phyloP scores from a whole-genome alignment of 2,113 vertebrate genomes.

The Oriolus oriolus region DNA sequence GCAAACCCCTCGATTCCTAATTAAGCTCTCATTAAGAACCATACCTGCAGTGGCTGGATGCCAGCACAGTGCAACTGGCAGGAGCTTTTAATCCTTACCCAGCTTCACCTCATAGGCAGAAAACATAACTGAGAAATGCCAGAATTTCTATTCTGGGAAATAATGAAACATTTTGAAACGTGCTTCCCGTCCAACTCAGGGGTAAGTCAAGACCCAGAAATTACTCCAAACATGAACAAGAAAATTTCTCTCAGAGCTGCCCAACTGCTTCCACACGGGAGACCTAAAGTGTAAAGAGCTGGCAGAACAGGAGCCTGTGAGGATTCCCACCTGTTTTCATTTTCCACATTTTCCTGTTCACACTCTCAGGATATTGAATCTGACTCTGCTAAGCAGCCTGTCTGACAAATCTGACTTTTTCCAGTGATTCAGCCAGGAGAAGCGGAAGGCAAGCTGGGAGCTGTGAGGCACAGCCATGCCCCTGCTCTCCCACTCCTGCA shows the following conservation, averaged over 20 bases:
- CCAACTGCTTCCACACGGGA: neutral
- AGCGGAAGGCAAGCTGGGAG: rapidly evolving
- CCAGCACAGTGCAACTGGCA: neutral
- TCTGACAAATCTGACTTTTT: neutral
- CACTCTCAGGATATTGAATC: neutral
- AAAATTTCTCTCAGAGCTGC: neutral
- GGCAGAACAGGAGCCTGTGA: rapidly evolving
- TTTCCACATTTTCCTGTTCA: neutral
- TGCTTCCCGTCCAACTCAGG: neutral
- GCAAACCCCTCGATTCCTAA: neutral
- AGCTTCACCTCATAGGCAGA: neutral
- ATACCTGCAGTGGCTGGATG: neutral
- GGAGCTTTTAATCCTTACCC: neutral
- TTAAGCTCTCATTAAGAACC: neutral
- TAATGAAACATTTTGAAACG: neutral
- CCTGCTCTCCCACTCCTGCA: rapidly evolving
- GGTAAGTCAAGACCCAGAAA: neutral
- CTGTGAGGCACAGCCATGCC: rapidly evolving
- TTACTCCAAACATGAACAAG: neutral
- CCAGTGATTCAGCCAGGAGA: neutral
- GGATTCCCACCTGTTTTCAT: neutral
- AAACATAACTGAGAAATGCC: neutral
- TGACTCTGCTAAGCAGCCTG: neutral
- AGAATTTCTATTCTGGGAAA: neutral
- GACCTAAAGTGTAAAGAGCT: neutral